These are phyloP conservation scores for Caenorhabditis brenneri DNA, from an alignment of 1,140 invertebrate genomes.

Conservation along the genomic window DNA sequence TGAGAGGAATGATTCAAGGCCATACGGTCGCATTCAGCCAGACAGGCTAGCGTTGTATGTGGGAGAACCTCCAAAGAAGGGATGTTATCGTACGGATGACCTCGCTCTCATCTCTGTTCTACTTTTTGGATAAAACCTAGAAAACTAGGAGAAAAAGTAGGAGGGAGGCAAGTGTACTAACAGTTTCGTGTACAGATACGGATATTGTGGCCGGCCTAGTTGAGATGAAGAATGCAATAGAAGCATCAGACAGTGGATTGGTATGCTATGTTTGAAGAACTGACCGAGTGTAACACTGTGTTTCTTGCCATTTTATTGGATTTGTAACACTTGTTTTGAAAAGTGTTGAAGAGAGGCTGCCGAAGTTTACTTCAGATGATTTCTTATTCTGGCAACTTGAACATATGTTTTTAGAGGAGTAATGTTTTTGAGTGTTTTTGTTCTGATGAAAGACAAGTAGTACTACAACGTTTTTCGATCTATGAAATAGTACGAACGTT, in stretches of 20 bases:
- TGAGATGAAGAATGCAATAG: neutral
- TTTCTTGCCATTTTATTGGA: slow-evolving; percentile 5
- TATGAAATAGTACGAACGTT: too few relatives aligned
- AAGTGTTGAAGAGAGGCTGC: neutral
- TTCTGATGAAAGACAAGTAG: too few relatives aligned
- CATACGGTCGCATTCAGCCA: neutral
- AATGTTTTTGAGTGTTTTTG: too few relatives aligned
- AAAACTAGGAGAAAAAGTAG: neutral
- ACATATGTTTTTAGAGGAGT: too few relatives aligned
- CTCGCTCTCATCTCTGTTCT: neutral
- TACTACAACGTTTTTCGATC: too few relatives aligned
- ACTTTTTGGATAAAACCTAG: neutral
- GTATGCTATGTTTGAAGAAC: neutral
- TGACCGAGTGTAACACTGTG: neutral
- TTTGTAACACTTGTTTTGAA: neutral
- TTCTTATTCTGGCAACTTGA: too few relatives aligned
- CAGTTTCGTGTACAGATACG: neutral
- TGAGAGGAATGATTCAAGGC: slow-evolving; percentile 26
- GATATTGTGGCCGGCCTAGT: neutral
- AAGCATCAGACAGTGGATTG: neutral
- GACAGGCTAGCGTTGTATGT: neutral
- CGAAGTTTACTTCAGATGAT: too few relatives aligned
- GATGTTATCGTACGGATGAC: neutral
- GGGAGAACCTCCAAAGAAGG: neutral
- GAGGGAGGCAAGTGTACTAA: neutral